phyloP scores from a whole-genome alignment of 1,140 invertebrate genomes.

The Phymastichus coffea region DNA sequence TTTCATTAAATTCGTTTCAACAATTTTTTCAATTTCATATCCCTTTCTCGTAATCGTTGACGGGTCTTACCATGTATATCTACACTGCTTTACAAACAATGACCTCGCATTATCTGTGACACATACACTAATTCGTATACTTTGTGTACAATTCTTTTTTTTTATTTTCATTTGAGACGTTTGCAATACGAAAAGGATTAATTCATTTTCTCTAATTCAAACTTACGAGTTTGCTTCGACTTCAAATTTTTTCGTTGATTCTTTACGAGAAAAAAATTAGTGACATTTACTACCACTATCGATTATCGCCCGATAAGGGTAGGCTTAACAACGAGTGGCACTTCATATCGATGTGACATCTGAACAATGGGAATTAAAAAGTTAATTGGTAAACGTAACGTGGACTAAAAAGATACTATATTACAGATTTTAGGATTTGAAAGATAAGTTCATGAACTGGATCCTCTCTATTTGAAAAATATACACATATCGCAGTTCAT shows the following conservation, averaged over 20 bases:
- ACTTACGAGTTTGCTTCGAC: too few relatives aligned
- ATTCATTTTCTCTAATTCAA: too few relatives aligned
- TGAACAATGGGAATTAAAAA: neutral
- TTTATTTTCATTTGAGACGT: neutral
- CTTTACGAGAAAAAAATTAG: neutral
- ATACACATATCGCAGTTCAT: conserved; percentile 7
- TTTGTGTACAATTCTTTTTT: conserved; percentile 5
- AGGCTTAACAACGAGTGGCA: conserved; percentile 6
- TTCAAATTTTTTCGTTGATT: too few relatives aligned
- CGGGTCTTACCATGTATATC: neutral
- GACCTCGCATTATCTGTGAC: conserved; percentile 12
- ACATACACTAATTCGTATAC: conserved; percentile 1
- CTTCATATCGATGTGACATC: conserved; percentile 16
- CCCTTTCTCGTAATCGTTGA: neutral
- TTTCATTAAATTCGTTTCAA: too few relatives aligned
- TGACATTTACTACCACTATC: neutral
- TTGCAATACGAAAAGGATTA: too few relatives aligned
- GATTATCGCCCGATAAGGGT: neutral
- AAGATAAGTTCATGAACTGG: conserved; percentile 1
- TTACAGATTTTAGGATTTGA: conserved; percentile 10
- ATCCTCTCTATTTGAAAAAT: neutral
- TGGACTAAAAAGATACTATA: conserved; percentile 18
- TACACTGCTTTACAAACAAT: conserved; percentile 8
- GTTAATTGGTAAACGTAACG: conserved; percentile 18
- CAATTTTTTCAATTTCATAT: neutral